Evolutionary conservation across 2,113 vertebrate genomes (phyloP).

Genomic region (Strix uralensis): DNA sequence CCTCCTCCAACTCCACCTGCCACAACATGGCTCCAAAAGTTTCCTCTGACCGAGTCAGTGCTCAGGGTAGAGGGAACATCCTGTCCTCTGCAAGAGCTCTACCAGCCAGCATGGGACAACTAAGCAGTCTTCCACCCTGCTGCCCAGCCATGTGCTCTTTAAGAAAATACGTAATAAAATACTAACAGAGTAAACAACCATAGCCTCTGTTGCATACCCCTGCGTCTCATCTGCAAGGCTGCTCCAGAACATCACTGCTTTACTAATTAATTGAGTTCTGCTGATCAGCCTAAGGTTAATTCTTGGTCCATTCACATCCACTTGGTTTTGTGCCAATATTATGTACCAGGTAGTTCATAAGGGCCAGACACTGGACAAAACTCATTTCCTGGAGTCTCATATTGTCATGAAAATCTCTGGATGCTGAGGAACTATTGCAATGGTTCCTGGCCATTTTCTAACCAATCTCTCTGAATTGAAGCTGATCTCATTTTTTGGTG

Average conservation of each 20-base stretch:
- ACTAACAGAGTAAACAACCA: background rate
- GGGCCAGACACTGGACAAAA: background rate
- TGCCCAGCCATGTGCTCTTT: background rate
- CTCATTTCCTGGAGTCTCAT: background rate
- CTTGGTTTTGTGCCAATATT: background rate
- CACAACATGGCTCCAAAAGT: background rate
- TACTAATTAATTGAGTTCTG: background rate
- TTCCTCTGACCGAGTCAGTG: background rate
- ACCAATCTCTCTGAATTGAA: background rate
- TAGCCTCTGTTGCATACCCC: background rate
- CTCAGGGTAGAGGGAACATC: background rate
- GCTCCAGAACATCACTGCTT: background rate
- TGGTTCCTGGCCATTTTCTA: background rate
- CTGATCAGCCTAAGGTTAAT: background rate
- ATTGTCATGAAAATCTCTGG: background rate
- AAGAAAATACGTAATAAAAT: background rate
- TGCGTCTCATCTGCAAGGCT: background rate
- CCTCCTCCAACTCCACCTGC: background rate
- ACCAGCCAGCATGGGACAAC: background rate
- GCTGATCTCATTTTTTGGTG: background rate
- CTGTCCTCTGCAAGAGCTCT: background rate
- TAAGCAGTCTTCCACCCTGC: background rate
- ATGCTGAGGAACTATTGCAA: background rate
- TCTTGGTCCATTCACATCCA: background rate
- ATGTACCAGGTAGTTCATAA: background rate